phyloP scores from a whole-genome alignment of 1,140 invertebrate species.

The Bombyx mori region ASM3026992v2 NC_085110.1:9739501-9740000 shows the following conservation, averaged over 20 bases:
- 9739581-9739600: slow-evolving; percentile 62
- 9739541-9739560: slow-evolving; percentile 27
- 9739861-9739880: too few species aligned
- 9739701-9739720: slow-evolving; percentile 53
- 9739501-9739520: slow-evolving; percentile 53
- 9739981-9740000: too few species aligned
- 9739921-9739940: background rate
- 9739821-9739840: too few species aligned
- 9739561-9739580: slow-evolving; percentile 31
- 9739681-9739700: slow-evolving; percentile 47
- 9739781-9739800: slow-evolving; percentile 62
- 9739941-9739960: too few species aligned
- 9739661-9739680: slow-evolving; percentile 31
- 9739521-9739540: slow-evolving; percentile 19
- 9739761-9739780: slow-evolving; percentile 70
- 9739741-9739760: slow-evolving; percentile 72
- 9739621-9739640: slow-evolving; percentile 54
- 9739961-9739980: too few species aligned
- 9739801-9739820: slow-evolving; percentile 24
- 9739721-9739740: slow-evolving; percentile 66
- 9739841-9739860: background rate
- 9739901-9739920: too few species aligned
- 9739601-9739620: slow-evolving; percentile 37
- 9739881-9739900: too few species aligned
- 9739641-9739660: slow-evolving; percentile 29